A percentile compares a stretch with the other conserved stretches of the same genome.
Evolutionary conservation across 2,113 vertebrate genomes (phyloP).

Genomic region (Chitala chitala): DNA sequence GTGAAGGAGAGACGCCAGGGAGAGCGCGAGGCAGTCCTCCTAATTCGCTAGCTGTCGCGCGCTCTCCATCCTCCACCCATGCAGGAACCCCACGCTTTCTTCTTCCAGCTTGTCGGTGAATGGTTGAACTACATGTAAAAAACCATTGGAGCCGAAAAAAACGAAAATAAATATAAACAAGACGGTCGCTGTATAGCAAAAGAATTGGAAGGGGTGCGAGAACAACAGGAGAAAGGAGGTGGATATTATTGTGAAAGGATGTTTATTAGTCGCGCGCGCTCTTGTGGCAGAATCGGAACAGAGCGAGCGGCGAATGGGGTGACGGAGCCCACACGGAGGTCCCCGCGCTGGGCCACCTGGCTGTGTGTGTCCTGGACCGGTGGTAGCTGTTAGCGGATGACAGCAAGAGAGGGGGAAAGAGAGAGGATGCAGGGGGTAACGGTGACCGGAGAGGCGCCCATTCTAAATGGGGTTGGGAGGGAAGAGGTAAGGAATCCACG

Average conservation of each 20-base stretch:
- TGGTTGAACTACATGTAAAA: not conserved
- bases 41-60: not conserved
- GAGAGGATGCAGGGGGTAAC: conserved; percentile 47
- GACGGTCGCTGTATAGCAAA: not conserved
- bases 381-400: conserved; percentile 29
- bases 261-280: conserved; percentile 10
- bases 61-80: not conserved
- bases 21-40: too few species aligned
- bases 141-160: not conserved
- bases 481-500: conserved; percentile 41
- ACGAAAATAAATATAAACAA: not conserved
- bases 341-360: conserved; percentile 34
- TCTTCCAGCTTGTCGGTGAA: not conserved
- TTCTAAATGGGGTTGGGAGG: conserved; percentile 39
- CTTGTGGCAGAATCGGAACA: conserved; percentile 1
- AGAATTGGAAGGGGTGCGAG: not conserved
- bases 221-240: not conserved
- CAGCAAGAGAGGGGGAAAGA: conserved; percentile 22
- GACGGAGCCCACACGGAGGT: conserved; percentile 28
- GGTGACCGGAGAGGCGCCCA: conserved; percentile 47
- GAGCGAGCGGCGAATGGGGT: conserved; percentile 36
- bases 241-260: conserved; percentile 11
- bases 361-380: conserved; percentile 31
- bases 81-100: not conserved
- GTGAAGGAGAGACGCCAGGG: not conserved